Base-by-base conservation (phyloP, 2,888 invertebrate species). In the Pogonocherus hispidulus region DNA sequence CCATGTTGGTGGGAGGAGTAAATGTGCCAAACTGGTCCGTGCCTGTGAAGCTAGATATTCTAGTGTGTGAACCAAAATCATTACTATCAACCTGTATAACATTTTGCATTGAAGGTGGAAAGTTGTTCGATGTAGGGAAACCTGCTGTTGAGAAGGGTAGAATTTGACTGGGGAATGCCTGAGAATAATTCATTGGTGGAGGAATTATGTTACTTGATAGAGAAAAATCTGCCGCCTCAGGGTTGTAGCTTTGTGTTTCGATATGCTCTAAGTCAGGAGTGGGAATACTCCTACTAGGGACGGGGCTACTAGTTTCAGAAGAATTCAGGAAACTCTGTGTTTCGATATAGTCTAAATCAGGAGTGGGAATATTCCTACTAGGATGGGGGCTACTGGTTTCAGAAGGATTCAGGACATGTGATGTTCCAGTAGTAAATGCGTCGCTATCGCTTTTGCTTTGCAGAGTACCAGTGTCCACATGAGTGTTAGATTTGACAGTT, bases 401-500 rank as follows among this genome's bases (percentile, higher is more conserved):
- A 41, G 63, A 52, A 22, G 32, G 46, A 37, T 16, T 18, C 27
- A n/a, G 41, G 59, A 20, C 14, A 27, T 27, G 23, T n/a, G n/a
- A n/a, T n/a, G n/a, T n/a, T n/a, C n/a, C n/a, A n/a, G 41, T 18
- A 32, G 19, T 47, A n/a, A 47, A 3, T 16, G 16, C 6, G 9
- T 54, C 19, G 49, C 19, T 51, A 22, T 37, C 55, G 55, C 18
- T 56, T 27, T 52, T 62, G 47, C 66, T 59, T 52, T 66, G 54
- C 35, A 56, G 56, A 8, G 47, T 65, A 51, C 76, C 78, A 27
- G 76, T 74, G 23, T 78, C 76, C 63, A 78, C 78, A 57, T 79
- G 76, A 20, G 71, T 59, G 47, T 69, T 78, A 69, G 75, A 76
- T 74, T 79, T 80, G 23, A 70, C 69, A 35, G 76, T 59, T 78